A percentile compares a stretch with the other conserved stretches of the same genome.
Conservation (phyloP, 2,797 vertebrate genomes). For the Streptopelia turtur region DNA sequence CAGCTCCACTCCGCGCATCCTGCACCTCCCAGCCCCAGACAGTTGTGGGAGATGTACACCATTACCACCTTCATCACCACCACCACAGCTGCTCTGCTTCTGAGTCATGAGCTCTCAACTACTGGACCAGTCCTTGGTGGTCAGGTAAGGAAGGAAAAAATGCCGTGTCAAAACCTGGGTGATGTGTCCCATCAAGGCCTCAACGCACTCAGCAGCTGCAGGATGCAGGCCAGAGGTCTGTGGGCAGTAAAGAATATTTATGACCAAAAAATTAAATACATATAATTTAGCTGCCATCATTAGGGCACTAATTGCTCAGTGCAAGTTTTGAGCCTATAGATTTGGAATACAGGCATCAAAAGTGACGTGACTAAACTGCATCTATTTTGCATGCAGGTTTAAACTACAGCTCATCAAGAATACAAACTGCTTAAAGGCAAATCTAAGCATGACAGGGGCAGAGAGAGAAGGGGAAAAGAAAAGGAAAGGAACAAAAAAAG, state of each 20-base stretch:
- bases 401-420: constrained; percentile 5
- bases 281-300: background rate
- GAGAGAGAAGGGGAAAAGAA: too few relatives aligned
- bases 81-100: fast-evolving
- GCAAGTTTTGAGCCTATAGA: background rate
- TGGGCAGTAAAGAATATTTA: background rate
- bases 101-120: background rate
- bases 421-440: constrained; percentile 28
- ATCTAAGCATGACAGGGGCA: background rate
- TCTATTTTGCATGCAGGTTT: background rate
- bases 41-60: fast-evolving
- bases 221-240: background rate
- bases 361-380: background rate
- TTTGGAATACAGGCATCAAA: background rate
- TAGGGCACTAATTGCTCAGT: background rate
- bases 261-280: background rate
- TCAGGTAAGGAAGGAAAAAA: background rate
- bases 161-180: fast-evolving
- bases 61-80: too few relatives aligned
- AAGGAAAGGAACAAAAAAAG: too few relatives aligned
- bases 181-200: background rate
- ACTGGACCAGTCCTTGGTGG: fast-evolving
- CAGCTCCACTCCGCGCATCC: background rate
- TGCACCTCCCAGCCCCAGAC: background rate
- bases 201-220: background rate